phyloP scores from a whole-genome alignment of 2,113 vertebrate species.

The Scopus umbretta region DNA sequence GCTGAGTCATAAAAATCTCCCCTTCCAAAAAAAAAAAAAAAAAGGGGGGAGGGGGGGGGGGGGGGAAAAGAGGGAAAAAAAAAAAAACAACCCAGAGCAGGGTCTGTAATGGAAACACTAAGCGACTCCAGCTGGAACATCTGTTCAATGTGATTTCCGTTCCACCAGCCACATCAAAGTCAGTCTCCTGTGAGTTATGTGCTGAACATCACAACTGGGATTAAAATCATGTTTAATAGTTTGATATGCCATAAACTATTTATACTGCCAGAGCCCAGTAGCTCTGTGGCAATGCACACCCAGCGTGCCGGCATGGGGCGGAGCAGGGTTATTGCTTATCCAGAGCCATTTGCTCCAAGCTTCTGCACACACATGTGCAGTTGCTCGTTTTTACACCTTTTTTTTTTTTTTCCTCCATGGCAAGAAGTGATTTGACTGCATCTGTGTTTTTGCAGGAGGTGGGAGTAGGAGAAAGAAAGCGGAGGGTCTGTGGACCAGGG shows the following conservation, averaged over 20 bases:
- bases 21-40: not conserved
- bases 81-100: not conserved
- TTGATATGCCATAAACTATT: slow-evolving; percentile 73
- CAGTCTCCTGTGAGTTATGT: slow-evolving; percentile 62
- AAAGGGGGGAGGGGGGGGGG: rapidly evolving
- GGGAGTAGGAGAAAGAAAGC: not conserved
- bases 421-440: not conserved
- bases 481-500: not conserved
- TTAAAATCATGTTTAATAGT: slow-evolving; percentile 76
- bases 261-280: slow-evolving; percentile 51
- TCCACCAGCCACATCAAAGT: slow-evolving; percentile 73
- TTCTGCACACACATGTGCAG: not conserved
- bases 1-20: slow-evolving; percentile 58
- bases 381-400: not conserved
- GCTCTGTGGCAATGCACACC: slow-evolving; percentile 21
- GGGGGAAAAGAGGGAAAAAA: not conserved
- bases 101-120: slow-evolving; percentile 53
- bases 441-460: not conserved
- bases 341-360: not conserved
- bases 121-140: slow-evolving; percentile 71
- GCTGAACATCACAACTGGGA: slow-evolving; percentile 70
- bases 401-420: not conserved
- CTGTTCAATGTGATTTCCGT: slow-evolving; percentile 68
- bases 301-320: not conserved
- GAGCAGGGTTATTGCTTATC: not conserved